Evolutionary conservation across 1,140 invertebrate species (phyloP).

Genomic region (Philaenus spumarius): DNA sequence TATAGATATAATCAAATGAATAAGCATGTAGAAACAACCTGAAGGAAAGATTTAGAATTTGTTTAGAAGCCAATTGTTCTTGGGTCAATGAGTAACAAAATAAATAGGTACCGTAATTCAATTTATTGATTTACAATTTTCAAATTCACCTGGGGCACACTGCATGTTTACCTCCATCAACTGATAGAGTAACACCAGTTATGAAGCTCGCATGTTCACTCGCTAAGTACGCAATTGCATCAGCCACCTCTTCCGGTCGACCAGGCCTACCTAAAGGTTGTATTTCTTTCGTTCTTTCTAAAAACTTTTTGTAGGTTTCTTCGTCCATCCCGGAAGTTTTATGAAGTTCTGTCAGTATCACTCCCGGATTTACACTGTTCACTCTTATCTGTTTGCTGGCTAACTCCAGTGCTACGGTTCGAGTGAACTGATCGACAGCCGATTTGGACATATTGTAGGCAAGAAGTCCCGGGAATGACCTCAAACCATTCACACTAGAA

Average conservation of each 20-base stretch:
- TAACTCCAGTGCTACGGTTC: slow-evolving; percentile 50
- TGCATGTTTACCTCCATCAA: slow-evolving; percentile 58
- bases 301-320: slow-evolving; percentile 51
- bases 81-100: too few relatives aligned
- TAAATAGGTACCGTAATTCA: too few relatives aligned
- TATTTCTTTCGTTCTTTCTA: slow-evolving; percentile 44
- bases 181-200: slow-evolving; percentile 46
- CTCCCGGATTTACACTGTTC: slow-evolving; percentile 57
- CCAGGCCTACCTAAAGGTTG: slow-evolving; percentile 47
- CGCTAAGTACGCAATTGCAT: slow-evolving; percentile 45
- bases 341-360: slow-evolving; percentile 56
- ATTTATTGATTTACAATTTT: too few relatives aligned
- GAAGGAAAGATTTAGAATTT: too few relatives aligned
- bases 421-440: slow-evolving; percentile 60
- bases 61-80: too few relatives aligned
- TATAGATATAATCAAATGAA: too few relatives aligned
- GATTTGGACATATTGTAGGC: slow-evolving; percentile 59
- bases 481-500: slow-evolving; percentile 51
- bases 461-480: slow-evolving; percentile 43
- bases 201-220: slow-evolving; percentile 45
- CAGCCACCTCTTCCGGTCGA: slow-evolving; percentile 45
- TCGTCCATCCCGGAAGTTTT: slow-evolving; percentile 53
- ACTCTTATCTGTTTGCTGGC: slow-evolving; percentile 50
- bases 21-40: too few relatives aligned
- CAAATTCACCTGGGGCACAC: slow-evolving; percentile 51